Evolutionary conservation across 2,888 invertebrate genomes (phyloP).

Genomic region (Metacarcinus magister): DNA sequence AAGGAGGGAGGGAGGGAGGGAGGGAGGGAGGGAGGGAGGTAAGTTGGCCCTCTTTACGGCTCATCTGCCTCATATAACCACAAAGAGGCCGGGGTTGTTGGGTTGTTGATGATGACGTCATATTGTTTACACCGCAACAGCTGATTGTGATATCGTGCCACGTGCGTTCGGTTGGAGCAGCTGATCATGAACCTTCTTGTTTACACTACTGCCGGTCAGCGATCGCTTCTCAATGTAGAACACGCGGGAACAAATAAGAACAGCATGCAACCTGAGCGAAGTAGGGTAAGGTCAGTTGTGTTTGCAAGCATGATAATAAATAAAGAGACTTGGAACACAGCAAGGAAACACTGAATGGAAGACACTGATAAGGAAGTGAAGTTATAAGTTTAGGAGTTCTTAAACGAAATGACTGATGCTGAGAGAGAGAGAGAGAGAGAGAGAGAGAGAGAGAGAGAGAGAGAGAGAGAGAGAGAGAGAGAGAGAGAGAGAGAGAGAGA

Average conservation of each 20-base stretch:
- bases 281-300: no score
- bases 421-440: no score
- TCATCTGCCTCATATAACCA: neutral
- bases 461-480: neutral
- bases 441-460: neutral
- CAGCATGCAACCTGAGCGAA: neutral
- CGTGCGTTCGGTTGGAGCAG: neutral
- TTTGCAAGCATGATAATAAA: no score
- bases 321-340: no score
- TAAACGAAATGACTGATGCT: no score
- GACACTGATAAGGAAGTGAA: neutral
- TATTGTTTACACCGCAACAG: neutral
- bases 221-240: no score
- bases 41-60: neutral
- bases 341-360: no score
- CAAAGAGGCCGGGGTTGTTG: neutral
- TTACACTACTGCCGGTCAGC: no score
- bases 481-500: conserved; percentile 9
- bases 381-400: neutral
- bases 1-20: neutral
- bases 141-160: neutral
- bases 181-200: neutral
- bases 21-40: neutral
- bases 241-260: neutral
- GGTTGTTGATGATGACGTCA: neutral